Percentiles rank a stretch among this genome's conserved stretches.
Evolutionary conservation across 1,140 invertebrate species (phyloP).

Genomic region (Pogonognathellus flavescens): DNA sequence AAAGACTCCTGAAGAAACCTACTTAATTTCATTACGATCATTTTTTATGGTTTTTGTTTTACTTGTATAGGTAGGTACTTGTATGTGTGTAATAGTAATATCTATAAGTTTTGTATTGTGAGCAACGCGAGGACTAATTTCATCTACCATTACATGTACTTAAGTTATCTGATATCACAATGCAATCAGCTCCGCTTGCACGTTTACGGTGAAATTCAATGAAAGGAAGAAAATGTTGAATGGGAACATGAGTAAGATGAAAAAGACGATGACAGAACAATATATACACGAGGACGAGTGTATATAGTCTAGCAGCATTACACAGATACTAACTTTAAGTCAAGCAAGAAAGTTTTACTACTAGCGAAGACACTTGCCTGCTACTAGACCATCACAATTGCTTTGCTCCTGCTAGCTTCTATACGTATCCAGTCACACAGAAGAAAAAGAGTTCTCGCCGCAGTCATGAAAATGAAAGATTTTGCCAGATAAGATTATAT

Average conservation of each 20-base stretch:
- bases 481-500: slow-evolving; percentile 50
- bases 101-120: no score
- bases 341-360: no score
- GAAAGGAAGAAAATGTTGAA: slow-evolving; percentile 38
- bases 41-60: no score
- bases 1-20: no score
- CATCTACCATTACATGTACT: no score
- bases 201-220: slow-evolving; percentile 48
- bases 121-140: no score
- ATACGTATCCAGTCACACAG: neutral
- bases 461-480: slow-evolving; percentile 43
- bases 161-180: neutral
- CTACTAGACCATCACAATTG: neutral
- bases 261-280: slow-evolving; percentile 37
- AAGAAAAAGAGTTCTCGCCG: slow-evolving; percentile 15
- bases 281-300: slow-evolving; percentile 13
- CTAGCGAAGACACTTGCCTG: no score
- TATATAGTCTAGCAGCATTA: no score
- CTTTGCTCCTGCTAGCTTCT: neutral
- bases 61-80: no score
- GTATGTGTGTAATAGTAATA: no score
- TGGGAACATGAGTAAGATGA: slow-evolving; percentile 41
- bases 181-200: slow-evolving; percentile 8
- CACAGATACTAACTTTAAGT: no score
- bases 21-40: no score